phyloP scores from a whole-genome alignment of 2,113 vertebrate genomes.

The Synchiropus splendidus region DNA sequence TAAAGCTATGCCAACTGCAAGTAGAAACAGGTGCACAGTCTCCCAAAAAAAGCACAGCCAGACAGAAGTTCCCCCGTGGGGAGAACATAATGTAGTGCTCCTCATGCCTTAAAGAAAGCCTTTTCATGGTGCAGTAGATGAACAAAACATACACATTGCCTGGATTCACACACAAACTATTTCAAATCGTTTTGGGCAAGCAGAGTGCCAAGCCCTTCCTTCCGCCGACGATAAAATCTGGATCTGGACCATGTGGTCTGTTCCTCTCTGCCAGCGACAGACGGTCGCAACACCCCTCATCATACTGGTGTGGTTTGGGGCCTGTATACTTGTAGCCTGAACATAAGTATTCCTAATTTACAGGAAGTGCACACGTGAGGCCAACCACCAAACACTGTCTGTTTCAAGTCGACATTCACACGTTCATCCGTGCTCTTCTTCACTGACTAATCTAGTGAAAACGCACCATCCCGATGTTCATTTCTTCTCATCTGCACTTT shows the following conservation, averaged over 20 bases:
- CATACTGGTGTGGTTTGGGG: conserved; percentile 53
- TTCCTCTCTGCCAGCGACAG: conserved; percentile 30
- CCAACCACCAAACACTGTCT: background rate
- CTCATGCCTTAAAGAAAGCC: conserved; percentile 34
- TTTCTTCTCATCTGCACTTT: conserved; percentile 41
- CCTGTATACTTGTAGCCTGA: conserved; percentile 43
- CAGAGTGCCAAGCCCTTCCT: conserved; percentile 1
- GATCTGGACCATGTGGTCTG: conserved; percentile 12
- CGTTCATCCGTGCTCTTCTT: too few relatives aligned
- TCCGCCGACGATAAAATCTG: conserved; percentile 15
- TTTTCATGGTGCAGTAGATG: conserved; percentile 45
- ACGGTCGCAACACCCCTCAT: conserved; percentile 42
- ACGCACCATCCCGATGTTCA: conserved; percentile 43
- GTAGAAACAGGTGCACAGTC: conserved; percentile 52
- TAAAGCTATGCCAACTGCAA: conserved; percentile 1
- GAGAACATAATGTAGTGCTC: conserved; percentile 39
- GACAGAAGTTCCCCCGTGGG: conserved; percentile 39
- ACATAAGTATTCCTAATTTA: conserved; percentile 47
- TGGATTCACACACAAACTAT: conserved; percentile 24
- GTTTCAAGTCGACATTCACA: background rate
- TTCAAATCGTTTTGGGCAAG: conserved; percentile 16
- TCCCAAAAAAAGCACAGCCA: conserved; percentile 51
- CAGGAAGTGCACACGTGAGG: conserved; percentile 10
- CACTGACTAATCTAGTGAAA: conserved; percentile 5
- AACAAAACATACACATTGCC: conserved; percentile 14